Evolutionary conservation across 2,888 invertebrate genomes (phyloP).

Genomic region (Drosophila meridiana): DNA sequence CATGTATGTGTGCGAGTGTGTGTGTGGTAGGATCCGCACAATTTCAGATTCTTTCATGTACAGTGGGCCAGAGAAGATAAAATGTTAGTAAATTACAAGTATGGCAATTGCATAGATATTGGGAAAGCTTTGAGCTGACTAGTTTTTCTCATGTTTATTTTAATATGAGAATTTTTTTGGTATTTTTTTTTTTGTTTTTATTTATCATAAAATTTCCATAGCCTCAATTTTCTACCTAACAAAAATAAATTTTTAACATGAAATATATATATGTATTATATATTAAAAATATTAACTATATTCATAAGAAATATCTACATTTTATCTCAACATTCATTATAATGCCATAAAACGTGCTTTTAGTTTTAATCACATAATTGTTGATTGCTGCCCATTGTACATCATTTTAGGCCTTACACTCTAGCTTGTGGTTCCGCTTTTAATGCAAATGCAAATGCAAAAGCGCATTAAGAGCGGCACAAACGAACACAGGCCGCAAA

Average conservation of each 20-base stretch:
- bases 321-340: neutral
- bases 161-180: too few species aligned
- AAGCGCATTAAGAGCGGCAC: slow-evolving; percentile 72
- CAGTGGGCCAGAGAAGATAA: slow-evolving; percentile 26
- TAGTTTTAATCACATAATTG: neutral
- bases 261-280: too few species aligned
- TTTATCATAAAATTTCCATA: too few species aligned
- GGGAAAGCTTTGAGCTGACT: too few species aligned
- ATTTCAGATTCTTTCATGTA: slow-evolving; percentile 36
- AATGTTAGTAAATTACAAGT: neutral
- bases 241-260: too few species aligned
- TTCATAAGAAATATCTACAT: neutral
- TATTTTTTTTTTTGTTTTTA: too few species aligned
- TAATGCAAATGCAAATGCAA: slow-evolving; percentile 77
- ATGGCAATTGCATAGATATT: neutral
- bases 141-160: too few species aligned
- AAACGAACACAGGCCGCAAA: slow-evolving; percentile 63
- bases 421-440: slow-evolving; percentile 59
- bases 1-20: neutral
- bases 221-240: too few species aligned
- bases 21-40: slow-evolving; percentile 15
- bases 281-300: too few species aligned
- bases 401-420: slow-evolving; percentile 45
- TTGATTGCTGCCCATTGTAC: slow-evolving; percentile 37
- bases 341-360: neutral